Evolutionary conservation across 2,113 vertebrate species (phyloP).

Genomic region (Sander lucioperca): DNA sequence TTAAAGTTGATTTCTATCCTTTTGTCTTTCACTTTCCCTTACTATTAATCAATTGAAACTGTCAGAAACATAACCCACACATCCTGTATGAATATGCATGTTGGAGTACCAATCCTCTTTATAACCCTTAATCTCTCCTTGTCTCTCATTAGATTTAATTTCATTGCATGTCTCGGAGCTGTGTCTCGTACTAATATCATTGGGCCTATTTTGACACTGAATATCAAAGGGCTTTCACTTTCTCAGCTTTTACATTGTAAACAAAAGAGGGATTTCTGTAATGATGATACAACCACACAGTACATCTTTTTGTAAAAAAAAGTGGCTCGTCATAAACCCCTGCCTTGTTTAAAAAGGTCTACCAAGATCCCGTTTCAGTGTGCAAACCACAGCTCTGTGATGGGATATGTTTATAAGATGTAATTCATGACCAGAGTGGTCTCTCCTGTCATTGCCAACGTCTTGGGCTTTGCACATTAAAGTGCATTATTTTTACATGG

Average conservation of each 20-base stretch:
- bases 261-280: conserved; percentile 54
- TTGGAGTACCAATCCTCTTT: conserved; percentile 18
- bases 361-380: conserved; percentile 50
- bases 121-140: conserved; percentile 21
- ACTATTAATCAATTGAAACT: conserved; percentile 16
- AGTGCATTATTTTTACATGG: conserved; percentile 69
- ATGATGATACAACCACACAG: conserved; percentile 15
- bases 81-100: neutral
- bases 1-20: neutral
- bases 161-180: neutral
- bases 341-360: conserved; percentile 56
- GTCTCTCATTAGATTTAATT: conserved; percentile 34
- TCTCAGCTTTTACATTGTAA: conserved; percentile 50
- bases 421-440: conserved; percentile 59
- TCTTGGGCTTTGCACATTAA: conserved; percentile 69
- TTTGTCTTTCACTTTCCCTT: neutral
- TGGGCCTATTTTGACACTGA: conserved; percentile 38
- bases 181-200: conserved; percentile 42
- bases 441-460: conserved; percentile 59
- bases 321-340: conserved; percentile 43
- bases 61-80: neutral
- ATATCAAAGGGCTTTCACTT: conserved; percentile 26
- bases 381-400: conserved; percentile 61
- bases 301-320: conserved; percentile 32
- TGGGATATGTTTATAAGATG: conserved; percentile 71